Base-by-base conservation (phyloP, 2,888 invertebrate species). In the Barypeithes pellucidus region DNA sequence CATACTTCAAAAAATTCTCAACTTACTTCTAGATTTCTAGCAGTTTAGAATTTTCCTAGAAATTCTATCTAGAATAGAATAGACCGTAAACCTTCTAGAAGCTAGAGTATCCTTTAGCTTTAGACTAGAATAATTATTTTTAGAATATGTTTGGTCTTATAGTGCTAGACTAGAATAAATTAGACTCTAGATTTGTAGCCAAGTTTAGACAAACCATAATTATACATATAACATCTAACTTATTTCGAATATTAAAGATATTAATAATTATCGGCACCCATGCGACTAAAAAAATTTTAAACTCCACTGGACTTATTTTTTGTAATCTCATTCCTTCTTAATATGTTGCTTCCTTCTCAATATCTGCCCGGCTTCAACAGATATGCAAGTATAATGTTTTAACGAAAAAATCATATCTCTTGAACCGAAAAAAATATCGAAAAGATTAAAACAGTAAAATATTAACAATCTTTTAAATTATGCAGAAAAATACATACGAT, bases 11-110 rank as follows among this genome's bases (percentile, higher is more conserved):
- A 33, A 29, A 45, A 16, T 24, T 43, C 43, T 43, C 5, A 8
- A 24, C 3, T 20, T 60, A 39, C 36, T 39, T 24, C 50, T 63
- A 45, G 45, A 47, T 12, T 36, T 18, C 3, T 50, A 43, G 20
- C 9, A 24, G 11, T 63, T n/a, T 63, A 63, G 47, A n/a, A 33
- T 33, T 63, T 41, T 63, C 54, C 63, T 63, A 50, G 50, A 9
- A 50, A 47, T 63, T 63, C 47, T 61, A 61, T 59, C 20, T 66
- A 66, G 66, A 54, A 66, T 65, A 65, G 65, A 50, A 50, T 66
- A 66, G 57, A 29, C 18, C 41, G 41, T 33, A 24, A 43, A 43
- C 41, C 24, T 52, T 65, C 41, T 41, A 66, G 54, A 54, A 41
- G 22, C 54, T 4, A 24, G 22, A 66, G 66, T 57, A 65, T 57